Evolutionary conservation across 2,888 invertebrate species (phyloP).

Genomic region (Tipula confusa): DNA sequence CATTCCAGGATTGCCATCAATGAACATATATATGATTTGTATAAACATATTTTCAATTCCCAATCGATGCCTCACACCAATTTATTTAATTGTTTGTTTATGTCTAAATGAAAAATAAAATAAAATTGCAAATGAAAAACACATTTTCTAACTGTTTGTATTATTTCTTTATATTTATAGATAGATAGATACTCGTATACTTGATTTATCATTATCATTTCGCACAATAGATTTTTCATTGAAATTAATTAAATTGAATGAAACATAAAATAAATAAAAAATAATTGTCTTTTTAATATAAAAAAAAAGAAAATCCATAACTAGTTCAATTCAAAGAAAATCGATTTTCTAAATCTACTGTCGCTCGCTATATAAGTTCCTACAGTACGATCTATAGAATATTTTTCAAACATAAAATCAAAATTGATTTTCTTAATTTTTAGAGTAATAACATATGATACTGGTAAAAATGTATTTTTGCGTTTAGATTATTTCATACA

Average conservation of each 20-base stretch:
- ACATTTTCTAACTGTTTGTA: not conserved
- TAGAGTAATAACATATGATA: too few species aligned
- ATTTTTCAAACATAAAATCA: too few species aligned
- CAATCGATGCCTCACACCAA: not conserved
- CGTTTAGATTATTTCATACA: too few species aligned
- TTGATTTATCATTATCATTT: not conserved
- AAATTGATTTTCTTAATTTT: too few species aligned
- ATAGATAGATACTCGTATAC: not conserved
- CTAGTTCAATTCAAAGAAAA: not conserved
- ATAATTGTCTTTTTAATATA: not conserved
- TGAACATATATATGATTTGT: not conserved
- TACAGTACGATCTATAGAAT: too few species aligned
- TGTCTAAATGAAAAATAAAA: not conserved
- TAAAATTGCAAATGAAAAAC: not conserved
- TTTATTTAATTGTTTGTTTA: not conserved
- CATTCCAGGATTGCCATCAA: not conserved
- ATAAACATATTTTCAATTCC: not conserved
- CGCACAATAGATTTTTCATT: not conserved
- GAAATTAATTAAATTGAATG: conserved; percentile 12
- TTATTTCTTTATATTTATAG: not conserved
- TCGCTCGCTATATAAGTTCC: not conserved
- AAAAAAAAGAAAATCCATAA: not conserved
- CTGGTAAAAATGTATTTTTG: too few species aligned
- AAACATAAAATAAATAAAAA: not conserved
- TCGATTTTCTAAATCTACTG: not conserved